These are phyloP conservation scores for Notolabrus celidotus DNA, from an alignment of 2,797 vertebrate genomes.

Conservation along the genomic window DNA sequence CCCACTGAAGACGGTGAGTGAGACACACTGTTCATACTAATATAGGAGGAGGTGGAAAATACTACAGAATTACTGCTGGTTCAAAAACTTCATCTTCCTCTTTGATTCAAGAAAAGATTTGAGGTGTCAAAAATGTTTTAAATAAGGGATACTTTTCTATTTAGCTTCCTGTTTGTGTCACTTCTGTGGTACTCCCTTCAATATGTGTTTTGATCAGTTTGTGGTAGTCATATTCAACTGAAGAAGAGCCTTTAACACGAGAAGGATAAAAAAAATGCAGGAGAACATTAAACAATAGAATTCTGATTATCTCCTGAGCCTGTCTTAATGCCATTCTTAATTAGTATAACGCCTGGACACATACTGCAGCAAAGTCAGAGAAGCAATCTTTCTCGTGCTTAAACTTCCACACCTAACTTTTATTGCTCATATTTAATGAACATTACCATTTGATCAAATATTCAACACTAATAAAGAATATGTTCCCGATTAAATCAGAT, in stretches of 20 bases:
- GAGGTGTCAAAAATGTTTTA: conserved; percentile 12
- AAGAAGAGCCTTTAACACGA: conserved; percentile 58
- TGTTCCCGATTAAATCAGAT: neutral
- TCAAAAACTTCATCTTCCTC: neutral
- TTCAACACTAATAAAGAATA: conserved; percentile 5
- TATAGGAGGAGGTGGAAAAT: neutral
- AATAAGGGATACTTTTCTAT: conserved; percentile 12
- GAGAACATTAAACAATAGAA: conserved; percentile 61
- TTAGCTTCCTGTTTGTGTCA: conserved; percentile 26
- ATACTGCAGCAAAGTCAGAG: conserved; percentile 19
- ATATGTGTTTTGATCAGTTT: conserved; percentile 45
- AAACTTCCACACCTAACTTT: conserved; percentile 16
- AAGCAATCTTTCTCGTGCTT: neutral
- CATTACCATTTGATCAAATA: conserved; percentile 17
- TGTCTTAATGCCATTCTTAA: conserved; percentile 37
- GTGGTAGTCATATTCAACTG: conserved; percentile 47
- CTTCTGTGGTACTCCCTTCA: neutral
- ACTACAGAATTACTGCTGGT: neutral
- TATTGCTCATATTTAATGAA: conserved; percentile 24
- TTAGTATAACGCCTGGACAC: conserved; percentile 33
- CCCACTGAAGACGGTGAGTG: conserved; percentile 84
- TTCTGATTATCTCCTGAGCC: conserved; percentile 31
- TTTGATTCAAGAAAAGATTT: conserved; percentile 14
- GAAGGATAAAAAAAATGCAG: conserved; percentile 49
- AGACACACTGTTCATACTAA: neutral